Base-by-base conservation (phyloP, 1,140 invertebrate species). In the Pseudomyrmex concolor region DNA sequence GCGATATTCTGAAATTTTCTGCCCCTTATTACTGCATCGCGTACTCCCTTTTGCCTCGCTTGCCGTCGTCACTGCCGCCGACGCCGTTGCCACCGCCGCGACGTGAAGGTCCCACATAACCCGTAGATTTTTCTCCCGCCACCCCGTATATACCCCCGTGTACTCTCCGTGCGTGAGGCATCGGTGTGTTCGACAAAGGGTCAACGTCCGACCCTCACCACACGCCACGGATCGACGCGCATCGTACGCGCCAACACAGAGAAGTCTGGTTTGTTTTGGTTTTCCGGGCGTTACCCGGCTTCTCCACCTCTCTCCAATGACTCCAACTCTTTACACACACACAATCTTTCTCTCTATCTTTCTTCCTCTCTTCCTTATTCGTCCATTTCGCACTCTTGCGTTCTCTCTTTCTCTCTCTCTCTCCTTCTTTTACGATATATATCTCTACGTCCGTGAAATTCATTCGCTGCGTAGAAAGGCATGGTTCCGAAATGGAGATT, bases 141-240 rank as follows among this genome's bases (percentile, higher is more conserved):
- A 86, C 85, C 87, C 85, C 86, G 89, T 88, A 91, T 34, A 34
- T 83, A 85, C 9, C 78, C 84, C 74, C 81, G 73, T 89, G 66
- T 84, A 84, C 83, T 80, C 68, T 71, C 67, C 70, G 84, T 86
- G 89, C 84, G 91, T 91, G 90, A 89, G 81, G 87, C 86, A 89
- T 90, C 87, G 74, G 90, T 91, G 91, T 92, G 89, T 92, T 91
- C 67, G 54, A 89, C 87, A 90, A 91, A 93, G 92, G 93, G 92
- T 94, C 93, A 94, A 94, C 93, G 93, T 87, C 93, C 93, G 93
- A 94, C 93, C 93, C 93, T 94, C 93, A 93, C 93, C 92, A 93
- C 90, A 91, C 91, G 88, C 89, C 89, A 92, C 88, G 89, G 89
- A 91, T 91, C 88, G 90, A 89, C 90, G 91, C 86, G 88, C 88